Evolutionary conservation across 2,797 vertebrate species (phyloP), one percentile per base, ranked within the genome.

Genomic region (Eurystomus glaucurus): DNA sequence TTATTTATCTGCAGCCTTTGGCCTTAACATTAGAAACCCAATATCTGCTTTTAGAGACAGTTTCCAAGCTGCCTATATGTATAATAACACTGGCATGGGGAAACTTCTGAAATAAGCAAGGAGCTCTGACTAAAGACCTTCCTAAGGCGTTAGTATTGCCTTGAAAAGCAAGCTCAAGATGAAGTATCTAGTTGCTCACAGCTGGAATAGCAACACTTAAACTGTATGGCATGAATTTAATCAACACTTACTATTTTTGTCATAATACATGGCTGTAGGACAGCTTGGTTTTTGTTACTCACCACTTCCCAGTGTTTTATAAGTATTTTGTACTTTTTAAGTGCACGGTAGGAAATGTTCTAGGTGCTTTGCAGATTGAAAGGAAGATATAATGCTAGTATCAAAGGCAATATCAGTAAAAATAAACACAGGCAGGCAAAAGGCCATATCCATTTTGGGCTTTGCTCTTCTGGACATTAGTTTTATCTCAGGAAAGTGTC

Each of bases 1-100:
- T 70, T 77, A 81, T 88, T 95, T 94, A 78, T 90, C 77, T 90
- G 13, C 29, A 75, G 81, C 45, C 62, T 94, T 97, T 96, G 60
- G 51, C 51, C 45, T 58, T 79, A 79, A 65, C 4, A 35, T 94
- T 77, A 92, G 64, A 96, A 92, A 61, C 43, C 70, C 15, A 57
- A 6, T 69, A 51, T 75, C 58, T 85, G 39, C 72, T 88, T 96
- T 88, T 62, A 70, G 55, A 65, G 35, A 35, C 20, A 33, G 26
- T 61, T 96, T 84, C 79, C 61, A 62, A 90, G 37, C 35, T 46
- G 65, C 31, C 60, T 80, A 5, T 76, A 54, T 41, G 46, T 90
- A 48, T 86, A 90, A 77, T 54, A 72, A 22, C 69, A 62, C 26
- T 61, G 61, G 39, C 62, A 31, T 11, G 29, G 54, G 61, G 68